phyloP scores from a whole-genome alignment of 1,140 invertebrate genomes.

The Eumaeus atala region DNA sequence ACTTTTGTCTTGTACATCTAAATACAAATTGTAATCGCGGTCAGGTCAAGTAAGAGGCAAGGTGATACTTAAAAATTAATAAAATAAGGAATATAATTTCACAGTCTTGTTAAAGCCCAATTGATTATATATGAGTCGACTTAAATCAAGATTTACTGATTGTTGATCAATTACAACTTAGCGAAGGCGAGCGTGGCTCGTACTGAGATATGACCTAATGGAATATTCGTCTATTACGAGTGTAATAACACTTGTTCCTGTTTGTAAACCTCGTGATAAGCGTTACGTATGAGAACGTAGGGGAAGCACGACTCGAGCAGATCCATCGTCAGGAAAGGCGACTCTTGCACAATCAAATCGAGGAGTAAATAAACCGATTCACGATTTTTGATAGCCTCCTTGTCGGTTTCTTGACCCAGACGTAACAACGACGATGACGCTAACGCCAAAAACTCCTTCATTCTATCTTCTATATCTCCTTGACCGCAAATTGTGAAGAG shows the following conservation, averaged over 20 bases:
- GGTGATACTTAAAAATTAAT: slow-evolving; percentile 18
- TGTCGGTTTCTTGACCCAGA: slow-evolving; percentile 95
- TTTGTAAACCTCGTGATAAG: slow-evolving; percentile 96
- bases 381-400: slow-evolving; percentile 93
- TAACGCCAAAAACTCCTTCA: slow-evolving; percentile 98
- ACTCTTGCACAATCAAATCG: slow-evolving; percentile 97
- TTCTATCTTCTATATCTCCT: slow-evolving; percentile 96
- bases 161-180: background rate
- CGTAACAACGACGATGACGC: slow-evolving; percentile 95
- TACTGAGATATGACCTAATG: slow-evolving; percentile 15
- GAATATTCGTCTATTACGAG: slow-evolving; percentile 45
- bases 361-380: slow-evolving; percentile 97
- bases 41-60: slow-evolving; percentile 15
- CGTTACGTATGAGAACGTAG: slow-evolving; percentile 96
- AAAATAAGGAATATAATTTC: slow-evolving; percentile 43
- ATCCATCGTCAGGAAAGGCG: slow-evolving; percentile 98
- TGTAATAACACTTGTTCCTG: slow-evolving; percentile 82
- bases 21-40: background rate
- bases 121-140: slow-evolving; percentile 2
- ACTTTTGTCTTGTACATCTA: background rate
- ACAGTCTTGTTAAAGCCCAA: slow-evolving; percentile 49
- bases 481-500: slow-evolving; percentile 96
- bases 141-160: background rate
- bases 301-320: slow-evolving; percentile 98
- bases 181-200: background rate